phyloP scores from a whole-genome alignment of 2,888 invertebrate genomes.

The Argyra leucocephala region DNA sequence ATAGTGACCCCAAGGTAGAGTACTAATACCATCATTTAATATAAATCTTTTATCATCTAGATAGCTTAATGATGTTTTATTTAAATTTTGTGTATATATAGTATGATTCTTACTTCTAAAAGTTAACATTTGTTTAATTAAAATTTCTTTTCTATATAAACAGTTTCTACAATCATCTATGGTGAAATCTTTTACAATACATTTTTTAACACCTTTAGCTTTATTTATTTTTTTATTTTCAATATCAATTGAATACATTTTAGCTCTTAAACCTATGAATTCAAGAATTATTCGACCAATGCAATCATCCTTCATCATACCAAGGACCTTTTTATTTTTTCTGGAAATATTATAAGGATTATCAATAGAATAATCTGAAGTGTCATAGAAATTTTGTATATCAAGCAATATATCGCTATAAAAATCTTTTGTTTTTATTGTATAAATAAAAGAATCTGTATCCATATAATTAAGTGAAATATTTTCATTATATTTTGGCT shows the following conservation, averaged over 20 bases:
- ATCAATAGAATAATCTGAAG: constrained; percentile 27
- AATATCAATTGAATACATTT: constrained; percentile 17
- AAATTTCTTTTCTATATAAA: constrained; percentile 14
- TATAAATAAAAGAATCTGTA: constrained; percentile 20
- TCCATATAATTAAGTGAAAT: constrained; percentile 16
- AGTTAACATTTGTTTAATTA: constrained; percentile 10
- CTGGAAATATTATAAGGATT: constrained; percentile 28
- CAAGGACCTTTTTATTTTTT: constrained; percentile 14
- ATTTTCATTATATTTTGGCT: not conserved
- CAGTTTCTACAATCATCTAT: constrained; percentile 14
- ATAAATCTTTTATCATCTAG: constrained; percentile 1
- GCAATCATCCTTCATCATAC: constrained; percentile 18
- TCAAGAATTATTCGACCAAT: constrained; percentile 15
- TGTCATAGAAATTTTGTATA: constrained; percentile 29
- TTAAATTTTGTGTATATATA: constrained; percentile 16
- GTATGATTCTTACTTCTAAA: constrained; percentile 16
- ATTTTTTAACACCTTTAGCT: constrained; percentile 17
- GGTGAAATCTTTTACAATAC: not conserved
- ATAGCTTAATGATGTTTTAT: constrained; percentile 10
- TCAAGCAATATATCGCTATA: constrained; percentile 16
- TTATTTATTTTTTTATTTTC: constrained; percentile 13
- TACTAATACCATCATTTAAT: no score
- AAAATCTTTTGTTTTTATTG: constrained; percentile 17
- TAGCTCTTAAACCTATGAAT: constrained; percentile 19
- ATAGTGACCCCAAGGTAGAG: no score